Base-by-base conservation (phyloP, 2,888 invertebrate species). In the Chrysolina americana region DNA sequence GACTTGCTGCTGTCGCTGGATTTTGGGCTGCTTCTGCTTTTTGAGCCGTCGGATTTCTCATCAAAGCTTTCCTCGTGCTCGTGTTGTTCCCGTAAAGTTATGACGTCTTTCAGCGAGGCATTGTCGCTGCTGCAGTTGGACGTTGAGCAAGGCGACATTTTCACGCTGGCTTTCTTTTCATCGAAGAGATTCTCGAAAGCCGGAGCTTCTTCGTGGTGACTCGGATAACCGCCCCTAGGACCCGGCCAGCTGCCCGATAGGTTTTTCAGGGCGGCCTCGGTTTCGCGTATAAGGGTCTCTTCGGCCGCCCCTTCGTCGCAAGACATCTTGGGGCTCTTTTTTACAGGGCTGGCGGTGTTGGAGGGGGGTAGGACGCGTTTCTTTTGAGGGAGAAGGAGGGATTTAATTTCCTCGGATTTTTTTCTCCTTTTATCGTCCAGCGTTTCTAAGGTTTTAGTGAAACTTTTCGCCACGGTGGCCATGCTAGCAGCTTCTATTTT, bases 181-280 rank as follows among this genome's bases (percentile, higher is more conserved):
- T 95, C 94, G 84, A 96, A 96, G 0, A 96, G 89, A 87, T 95
- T 95, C 85, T 96, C 96, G 83, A 95, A 96, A 68, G 93, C 93
- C 56, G 94, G 94, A 41, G 93, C 93, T 82, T 95, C 95, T 79
- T 95, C 95, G 82, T 93, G 93, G 73, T 89, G 89, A 69, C 92
- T 89, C 71, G 92, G 92, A 82, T 93, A 93, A 44, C 91, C 91
- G 9, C 91, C 91, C 64, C 93, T 88, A 36, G 92, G 92, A 15
- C 94, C 94, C 8, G 93, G 92, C 94, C 96, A 96, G 86, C 94
- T 95, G 17, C 95, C 95, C 0, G 96, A 95, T n/a, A 97, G 89
- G 81, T 94, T 94, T 86, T 95, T 95, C 41, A 97, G 87, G 0
- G 96, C 96, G 1, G 95, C 95, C 86, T 96, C 96, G 2, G 97